Evolutionary conservation across 2,888 invertebrate species (phyloP).

Genomic region (Drosophila monieri): DNA sequence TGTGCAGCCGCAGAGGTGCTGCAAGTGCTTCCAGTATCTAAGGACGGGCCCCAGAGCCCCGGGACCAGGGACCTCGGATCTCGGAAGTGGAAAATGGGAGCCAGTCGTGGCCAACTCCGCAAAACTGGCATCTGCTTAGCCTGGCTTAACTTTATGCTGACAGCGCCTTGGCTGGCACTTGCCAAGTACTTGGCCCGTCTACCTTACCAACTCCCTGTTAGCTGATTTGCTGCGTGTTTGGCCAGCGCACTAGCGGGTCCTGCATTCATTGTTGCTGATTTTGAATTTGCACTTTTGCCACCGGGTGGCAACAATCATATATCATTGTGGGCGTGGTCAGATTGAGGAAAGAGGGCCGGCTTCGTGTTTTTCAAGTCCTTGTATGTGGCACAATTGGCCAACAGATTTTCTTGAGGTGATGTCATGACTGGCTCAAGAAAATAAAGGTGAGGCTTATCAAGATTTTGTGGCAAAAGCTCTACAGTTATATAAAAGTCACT

Average conservation of each 20-base stretch:
- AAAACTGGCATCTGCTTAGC: constrained; percentile 62
- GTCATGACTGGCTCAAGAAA: background rate
- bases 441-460: background rate
- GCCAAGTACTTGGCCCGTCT: constrained; percentile 29
- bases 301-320: constrained; percentile 33
- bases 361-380: constrained; percentile 21
- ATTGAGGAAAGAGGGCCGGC: background rate
- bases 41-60: background rate
- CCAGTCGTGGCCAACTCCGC: constrained; percentile 28
- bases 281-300: constrained; percentile 53
- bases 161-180: constrained; percentile 73
- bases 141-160: constrained; percentile 75
- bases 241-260: constrained; percentile 31
- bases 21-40: constrained; percentile 23
- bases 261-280: constrained; percentile 54
- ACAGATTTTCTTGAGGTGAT: background rate
- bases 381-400: constrained; percentile 20
- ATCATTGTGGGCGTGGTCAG: constrained; percentile 36
- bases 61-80: background rate
- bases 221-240: constrained; percentile 70
- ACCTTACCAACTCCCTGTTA: constrained; percentile 42
- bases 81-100: background rate
- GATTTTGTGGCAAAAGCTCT: background rate
- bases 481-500: background rate
- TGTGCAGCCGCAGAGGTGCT: constrained; percentile 59